Evolutionary conservation across 2,113 vertebrate species (phyloP), one percentile per base, ranked within the genome.

Genomic region (Collichthys lucidus): DNA sequence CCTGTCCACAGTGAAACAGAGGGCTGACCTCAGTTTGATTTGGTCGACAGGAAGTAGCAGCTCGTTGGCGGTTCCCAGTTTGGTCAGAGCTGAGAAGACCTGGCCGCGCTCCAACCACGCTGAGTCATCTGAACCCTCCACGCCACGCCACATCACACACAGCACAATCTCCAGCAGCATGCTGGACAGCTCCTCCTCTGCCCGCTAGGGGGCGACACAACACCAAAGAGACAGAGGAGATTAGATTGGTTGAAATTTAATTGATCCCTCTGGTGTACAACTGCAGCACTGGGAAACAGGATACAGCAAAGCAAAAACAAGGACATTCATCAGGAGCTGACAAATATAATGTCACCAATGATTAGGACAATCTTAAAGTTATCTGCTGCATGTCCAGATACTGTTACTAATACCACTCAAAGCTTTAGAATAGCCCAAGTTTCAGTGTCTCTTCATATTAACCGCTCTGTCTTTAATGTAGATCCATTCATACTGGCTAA

Each of bases 71-170:
- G 96, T 95, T 52, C 96, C 97, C 79, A 98, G 92, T 90, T 97
- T 98, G 83, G 96, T 96, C 63, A 99, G 95, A 35, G 98, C 97
- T 3, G 98, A 97, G 93, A 99, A 99, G 31, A 99, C 97, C 78
- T 99, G 97, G 16, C 98, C 98, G 11, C 98, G 95, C 90, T 99
- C 97, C 86, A 96, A 86, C 98, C 98, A 99, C 44, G 97, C 95
- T 4, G 88, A 89, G 24, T 97, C 96, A 60, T 99, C 98, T 0
- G 97, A 98, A n/a, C 96, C 97, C 84, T 97, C 97, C 19, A 99
- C 93, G 7, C 98, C 98, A 26, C 96, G 97, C 96, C 96, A 98
- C 96, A 98, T 98, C 73, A 99, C 78, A 65, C 93, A 97, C 72
- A 96, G 94, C 55, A 99, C 88, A 35, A 98, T 96, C 91, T 96